These are phyloP conservation scores for Tricholaema leucomelas DNA, from an alignment of 2,113 vertebrate species.

Conservation along the genomic window DNA sequence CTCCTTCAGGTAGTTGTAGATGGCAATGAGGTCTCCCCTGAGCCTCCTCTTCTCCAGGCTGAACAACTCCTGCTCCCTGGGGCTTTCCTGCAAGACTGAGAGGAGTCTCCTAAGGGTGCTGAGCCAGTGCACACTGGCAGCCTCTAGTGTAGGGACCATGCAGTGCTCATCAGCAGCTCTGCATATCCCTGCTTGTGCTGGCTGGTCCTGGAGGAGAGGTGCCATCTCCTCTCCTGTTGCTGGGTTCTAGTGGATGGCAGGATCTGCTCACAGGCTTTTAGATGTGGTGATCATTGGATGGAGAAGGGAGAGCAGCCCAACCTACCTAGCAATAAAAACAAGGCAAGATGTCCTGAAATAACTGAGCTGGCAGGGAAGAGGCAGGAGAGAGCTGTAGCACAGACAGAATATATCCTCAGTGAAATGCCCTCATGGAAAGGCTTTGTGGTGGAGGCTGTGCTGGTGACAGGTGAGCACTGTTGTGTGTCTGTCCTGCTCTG, in stretches of 20 bases:
- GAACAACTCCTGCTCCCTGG: too few relatives aligned
- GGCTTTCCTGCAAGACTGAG: not conserved
- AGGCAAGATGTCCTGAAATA: not conserved
- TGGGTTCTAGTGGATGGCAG: too few relatives aligned
- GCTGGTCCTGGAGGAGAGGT: rapidly evolving
- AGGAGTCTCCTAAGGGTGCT: not conserved
- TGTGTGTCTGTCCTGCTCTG: rapidly evolving
- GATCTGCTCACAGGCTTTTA: not conserved
- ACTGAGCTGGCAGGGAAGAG: not conserved
- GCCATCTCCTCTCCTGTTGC: not conserved
- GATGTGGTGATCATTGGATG: not conserved
- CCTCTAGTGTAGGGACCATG: rapidly evolving
- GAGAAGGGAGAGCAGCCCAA: not conserved
- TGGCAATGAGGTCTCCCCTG: too few relatives aligned
- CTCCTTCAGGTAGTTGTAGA: too few relatives aligned
- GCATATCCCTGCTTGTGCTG: not conserved
- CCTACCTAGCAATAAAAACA: not conserved
- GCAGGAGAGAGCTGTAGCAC: not conserved
- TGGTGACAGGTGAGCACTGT: not conserved
- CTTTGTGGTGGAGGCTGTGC: not conserved
- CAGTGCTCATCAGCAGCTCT: not conserved
- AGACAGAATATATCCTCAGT: not conserved
- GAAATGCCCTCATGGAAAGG: not conserved
- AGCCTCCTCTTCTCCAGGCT: too few relatives aligned
- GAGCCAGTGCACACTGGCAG: not conserved